Base-by-base conservation (phyloP, 2,113 vertebrate genomes). In the Oophaga pumilio region DNA sequence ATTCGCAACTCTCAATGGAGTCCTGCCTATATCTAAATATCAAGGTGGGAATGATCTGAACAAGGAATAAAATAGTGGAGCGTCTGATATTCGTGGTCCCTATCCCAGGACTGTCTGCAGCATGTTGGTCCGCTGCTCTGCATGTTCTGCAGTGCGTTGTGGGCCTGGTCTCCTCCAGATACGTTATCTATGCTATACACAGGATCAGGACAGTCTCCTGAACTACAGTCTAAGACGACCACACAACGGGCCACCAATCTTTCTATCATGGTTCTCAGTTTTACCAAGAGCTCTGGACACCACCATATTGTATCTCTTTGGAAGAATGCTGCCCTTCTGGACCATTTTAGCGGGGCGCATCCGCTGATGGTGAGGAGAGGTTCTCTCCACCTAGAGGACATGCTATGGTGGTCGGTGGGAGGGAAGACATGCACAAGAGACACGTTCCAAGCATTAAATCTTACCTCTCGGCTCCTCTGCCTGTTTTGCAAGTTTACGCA, bases 401-500 rank as follows among this genome's bases (percentile, higher is more conserved):
- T 68, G n/a, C 20, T 4, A 26, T 20, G 5, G 74, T 33, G 15
- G 22, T 50, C 26, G 33, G 33, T 8, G 52, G 71, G 77, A 14
- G 66, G 24, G n/a, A 24, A 88, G 43, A 77, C 87, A 88, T 88
- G 80, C 80, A 88, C 81, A 88, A 76, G 79, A 88, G 80, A 83
- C 85, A 82, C 69, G 56, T 82, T 82, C 86, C 59, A 53, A 83
- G 71, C 26, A 84, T 84, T 0, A 1, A 49, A 82, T 92, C 96
- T 96, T 96, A 99, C 98, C 98, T 98, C 97, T 93, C 90, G 98
- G 98, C 91, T 99, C 98, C 94, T 99, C 98, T 0, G 97, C 98
- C 92, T 99, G 98, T 93, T 99, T 99, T 93, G 98, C 98, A 94
- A 99, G 96, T 94, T 99, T 99, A 95, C 98, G 97, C 87, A 99